These are phyloP conservation scores for Leucoraja erinaceus DNA, from an alignment of 2,113 vertebrate species.

Conservation along the genomic window DNA sequence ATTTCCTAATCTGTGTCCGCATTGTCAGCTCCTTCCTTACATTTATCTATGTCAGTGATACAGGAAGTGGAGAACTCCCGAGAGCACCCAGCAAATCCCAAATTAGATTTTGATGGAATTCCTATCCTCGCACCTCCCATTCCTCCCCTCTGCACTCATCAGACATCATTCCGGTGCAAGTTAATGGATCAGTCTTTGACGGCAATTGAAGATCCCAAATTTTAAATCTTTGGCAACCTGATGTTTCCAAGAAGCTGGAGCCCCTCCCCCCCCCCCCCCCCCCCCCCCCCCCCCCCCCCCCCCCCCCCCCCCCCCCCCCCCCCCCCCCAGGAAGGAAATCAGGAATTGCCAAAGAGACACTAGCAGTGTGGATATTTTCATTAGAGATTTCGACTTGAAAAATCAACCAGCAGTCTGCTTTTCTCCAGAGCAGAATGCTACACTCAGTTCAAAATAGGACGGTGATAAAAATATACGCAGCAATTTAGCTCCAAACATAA, in stretches of 20 bases:
- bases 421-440: neutral
- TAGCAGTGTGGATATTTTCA: neutral
- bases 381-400: neutral
- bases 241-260: neutral
- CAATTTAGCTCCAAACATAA: neutral
- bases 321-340: too few species aligned
- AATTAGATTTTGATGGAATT: neutral
- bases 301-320: neutral
- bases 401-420: too few species aligned
- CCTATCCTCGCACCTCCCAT: neutral
- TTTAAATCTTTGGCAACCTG: neutral
- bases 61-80: neutral
- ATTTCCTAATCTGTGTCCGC: neutral
- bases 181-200: neutral
- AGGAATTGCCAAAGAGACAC: neutral
- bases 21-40: neutral
- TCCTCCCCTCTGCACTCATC: neutral
- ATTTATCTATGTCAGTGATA: neutral
- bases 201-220: neutral
- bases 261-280: neutral
- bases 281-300: neutral
- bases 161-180: neutral
- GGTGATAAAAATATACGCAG: neutral
- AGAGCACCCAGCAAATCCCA: neutral
- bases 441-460: neutral